phyloP scores from a whole-genome alignment of 2,888 invertebrate species.

The Ctenicera cuprea region DNA sequence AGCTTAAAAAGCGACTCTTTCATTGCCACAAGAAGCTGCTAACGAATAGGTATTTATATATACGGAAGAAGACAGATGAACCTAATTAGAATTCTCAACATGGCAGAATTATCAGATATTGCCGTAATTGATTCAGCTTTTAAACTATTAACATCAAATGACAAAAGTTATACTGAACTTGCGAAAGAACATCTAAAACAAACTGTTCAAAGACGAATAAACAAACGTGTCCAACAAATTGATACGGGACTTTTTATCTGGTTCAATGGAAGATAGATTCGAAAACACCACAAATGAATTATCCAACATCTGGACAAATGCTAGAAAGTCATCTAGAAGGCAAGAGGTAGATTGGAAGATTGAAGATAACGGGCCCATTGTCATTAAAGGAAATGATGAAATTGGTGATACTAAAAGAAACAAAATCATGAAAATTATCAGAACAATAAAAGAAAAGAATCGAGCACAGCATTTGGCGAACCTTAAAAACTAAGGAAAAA shows the following conservation, averaged over 20 bases:
- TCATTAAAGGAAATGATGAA: too few relatives aligned
- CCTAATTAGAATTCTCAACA: not conserved
- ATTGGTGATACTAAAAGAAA: too few relatives aligned
- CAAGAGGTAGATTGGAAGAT: not conserved
- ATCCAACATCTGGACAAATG: too few relatives aligned
- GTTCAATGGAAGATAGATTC: not conserved
- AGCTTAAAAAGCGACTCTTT: not conserved
- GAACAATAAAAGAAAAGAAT: not conserved
- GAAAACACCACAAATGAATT: not conserved
- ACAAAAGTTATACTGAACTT: not conserved
- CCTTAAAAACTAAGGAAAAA: slow-evolving; percentile 13
- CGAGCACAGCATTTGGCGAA: not conserved
- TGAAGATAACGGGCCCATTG: not conserved
- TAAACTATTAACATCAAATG: not conserved
- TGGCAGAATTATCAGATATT: not conserved
- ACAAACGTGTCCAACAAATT: not conserved
- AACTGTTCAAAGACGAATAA: not conserved
- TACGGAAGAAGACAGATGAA: not conserved
- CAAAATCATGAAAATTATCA: too few relatives aligned
- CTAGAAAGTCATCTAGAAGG: not conserved
- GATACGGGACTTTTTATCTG: not conserved
- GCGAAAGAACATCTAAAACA: not conserved
- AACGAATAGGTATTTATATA: too few relatives aligned
- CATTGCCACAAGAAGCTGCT: not conserved
- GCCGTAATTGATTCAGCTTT: slow-evolving; percentile 6